Evolutionary conservation across 2,113 vertebrate species (phyloP), one percentile per base, ranked within the genome.

Genomic region (Aegithalos caudatus): DNA sequence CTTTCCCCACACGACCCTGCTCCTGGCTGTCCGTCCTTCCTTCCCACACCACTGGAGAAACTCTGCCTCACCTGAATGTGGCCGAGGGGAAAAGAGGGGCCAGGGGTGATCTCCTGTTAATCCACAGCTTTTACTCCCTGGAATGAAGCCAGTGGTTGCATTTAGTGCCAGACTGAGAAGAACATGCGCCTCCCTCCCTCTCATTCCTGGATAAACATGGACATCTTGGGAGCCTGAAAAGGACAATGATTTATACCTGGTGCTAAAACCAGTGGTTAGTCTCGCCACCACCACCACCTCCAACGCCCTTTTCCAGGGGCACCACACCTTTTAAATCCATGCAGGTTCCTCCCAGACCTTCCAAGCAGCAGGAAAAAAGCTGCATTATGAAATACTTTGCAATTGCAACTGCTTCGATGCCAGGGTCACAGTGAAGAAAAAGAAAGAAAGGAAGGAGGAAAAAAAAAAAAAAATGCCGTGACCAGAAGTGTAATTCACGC

Each of bases 401-500:
- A 76, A 24, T 35, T 60, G 42, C 66, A 47, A 62, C 85, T 47
- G 61, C 73, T 71, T 81, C 3, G 0, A 29, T 88, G 72, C 58
- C 50, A 73, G n/a, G 81, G 27, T 57, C 69, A 37, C 66, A 65
- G 45, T 12, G 15, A 58, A 27, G 21, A 25, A 24, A 56, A 64
- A 64, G 20, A 33, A 64, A 35, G 44, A 4, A 50, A 31, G 3
- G 3, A 67, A n/a, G 9, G 4, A 6, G 3, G 5, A 2, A 27
- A n/a, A 18, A 24, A 12, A 25, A 27, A 29, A 23, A 7, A 23
- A n/a, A 29, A 37, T 17, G 44, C 29, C 6, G 1, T 72, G 65
- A 90, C 69, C 81, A 60, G 71, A 91, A 89, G 89, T 65, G 89
- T 87, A 95, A 92, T 89, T 95, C 95, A 94, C 40, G 1, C 95